phyloP scores from a whole-genome alignment of 2,888 invertebrate species.

The Volucella inanis region DNA sequence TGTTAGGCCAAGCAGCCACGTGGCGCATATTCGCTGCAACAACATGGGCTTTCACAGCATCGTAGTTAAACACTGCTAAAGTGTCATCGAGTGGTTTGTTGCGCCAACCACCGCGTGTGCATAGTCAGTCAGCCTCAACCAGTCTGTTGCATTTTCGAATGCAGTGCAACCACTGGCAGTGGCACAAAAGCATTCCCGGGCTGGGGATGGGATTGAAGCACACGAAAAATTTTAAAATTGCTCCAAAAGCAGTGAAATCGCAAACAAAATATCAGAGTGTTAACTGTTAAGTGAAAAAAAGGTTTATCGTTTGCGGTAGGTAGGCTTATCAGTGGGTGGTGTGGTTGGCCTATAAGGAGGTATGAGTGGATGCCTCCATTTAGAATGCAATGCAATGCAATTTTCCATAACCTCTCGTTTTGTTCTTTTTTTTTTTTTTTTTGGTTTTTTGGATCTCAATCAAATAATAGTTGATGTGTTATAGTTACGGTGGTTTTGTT shows the following conservation, averaged over 20 bases:
- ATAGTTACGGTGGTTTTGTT: slow-evolving; percentile 24
- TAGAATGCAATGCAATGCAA: slow-evolving; percentile 35
- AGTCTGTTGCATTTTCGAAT: slow-evolving; percentile 70
- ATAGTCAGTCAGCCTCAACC: slow-evolving; percentile 55
- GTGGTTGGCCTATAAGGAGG: slow-evolving; percentile 4
- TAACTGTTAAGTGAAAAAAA: slow-evolving; percentile 70
- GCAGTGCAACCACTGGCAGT: slow-evolving; percentile 17
- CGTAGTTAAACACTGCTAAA: slow-evolving; percentile 69
- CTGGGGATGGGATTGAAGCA: slow-evolving; percentile 1
- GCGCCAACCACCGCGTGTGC: slow-evolving; percentile 61
- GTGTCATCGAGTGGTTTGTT: slow-evolving; percentile 73
- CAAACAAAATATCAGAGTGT: slow-evolving; percentile 67
- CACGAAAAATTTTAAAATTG: slow-evolving; percentile 68
- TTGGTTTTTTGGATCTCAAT: slow-evolving; percentile 57
- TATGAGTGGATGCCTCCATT: slow-evolving; percentile 47
- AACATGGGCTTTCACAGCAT: slow-evolving; percentile 43
- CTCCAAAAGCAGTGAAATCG: slow-evolving; percentile 59
- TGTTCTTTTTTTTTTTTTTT: slow-evolving; percentile 41
- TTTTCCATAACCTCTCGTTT: background rate
- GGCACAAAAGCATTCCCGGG: no score
- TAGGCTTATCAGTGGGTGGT: slow-evolving; percentile 61
- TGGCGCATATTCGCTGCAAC: slow-evolving; percentile 60
- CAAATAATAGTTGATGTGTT: slow-evolving; percentile 72
- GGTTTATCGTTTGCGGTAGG: slow-evolving; percentile 67
- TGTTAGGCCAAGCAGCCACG: slow-evolving; percentile 55